Conservation (phyloP, 2,797 vertebrate species). For the Melanogrammus aeglefinus region DNA sequence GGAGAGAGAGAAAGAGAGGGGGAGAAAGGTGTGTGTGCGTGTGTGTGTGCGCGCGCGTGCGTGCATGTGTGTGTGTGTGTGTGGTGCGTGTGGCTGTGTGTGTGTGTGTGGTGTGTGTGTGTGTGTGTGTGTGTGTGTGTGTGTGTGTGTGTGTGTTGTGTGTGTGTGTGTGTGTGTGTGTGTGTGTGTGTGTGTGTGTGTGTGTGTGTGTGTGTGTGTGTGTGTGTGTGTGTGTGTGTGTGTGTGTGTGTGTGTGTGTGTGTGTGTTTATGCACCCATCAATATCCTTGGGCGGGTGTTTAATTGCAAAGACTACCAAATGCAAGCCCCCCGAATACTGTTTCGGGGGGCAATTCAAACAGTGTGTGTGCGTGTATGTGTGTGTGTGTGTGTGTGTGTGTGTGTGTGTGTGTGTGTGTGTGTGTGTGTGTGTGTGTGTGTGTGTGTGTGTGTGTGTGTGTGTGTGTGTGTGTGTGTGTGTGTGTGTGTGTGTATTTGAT, state of each 20-base stretch:
- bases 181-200: too few species aligned
- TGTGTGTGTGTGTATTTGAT: conserved; percentile 33
- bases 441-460: too few species aligned
- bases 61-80: conserved; percentile 16
- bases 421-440: neutral
- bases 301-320: neutral
- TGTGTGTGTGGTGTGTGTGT: neutral
- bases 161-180: too few species aligned
- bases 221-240: conserved; percentile 6
- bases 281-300: conserved; percentile 10
- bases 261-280: neutral
- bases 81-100: conserved; percentile 16
- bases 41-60: neutral
- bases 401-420: too few species aligned
- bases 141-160: too few species aligned
- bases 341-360: too few species aligned
- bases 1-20: too few species aligned
- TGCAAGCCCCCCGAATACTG: neutral
- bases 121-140: too few species aligned
- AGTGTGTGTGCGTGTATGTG: too few species aligned
- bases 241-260: conserved; percentile 14
- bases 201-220: conserved; percentile 8
- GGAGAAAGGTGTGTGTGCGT: conserved; percentile 9
- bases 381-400: neutral
- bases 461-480: neutral